A percentile compares a stretch with the other conserved stretches of the same genome.
These are phyloP conservation scores for Drosophila kurseongensis DNA, from an alignment of 1,140 invertebrate genomes.

Conservation along the genomic window DNA sequence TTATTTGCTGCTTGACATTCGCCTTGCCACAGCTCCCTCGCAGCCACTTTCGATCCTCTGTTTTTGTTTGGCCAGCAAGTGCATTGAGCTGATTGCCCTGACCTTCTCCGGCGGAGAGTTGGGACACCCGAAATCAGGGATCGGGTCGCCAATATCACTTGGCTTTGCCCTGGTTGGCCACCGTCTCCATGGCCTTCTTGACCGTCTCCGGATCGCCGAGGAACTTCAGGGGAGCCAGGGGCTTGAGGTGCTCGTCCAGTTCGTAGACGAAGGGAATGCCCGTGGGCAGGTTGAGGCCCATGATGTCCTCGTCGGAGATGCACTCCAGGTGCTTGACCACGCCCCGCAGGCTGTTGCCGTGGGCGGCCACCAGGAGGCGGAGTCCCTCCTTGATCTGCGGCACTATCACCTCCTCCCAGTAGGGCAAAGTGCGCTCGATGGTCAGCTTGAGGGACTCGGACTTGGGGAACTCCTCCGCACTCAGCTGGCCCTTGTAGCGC, in stretches of 20 bases:
- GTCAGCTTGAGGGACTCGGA: constrained; percentile 97
- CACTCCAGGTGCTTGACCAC: constrained; percentile 97
- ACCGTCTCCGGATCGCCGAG: constrained; percentile 96
- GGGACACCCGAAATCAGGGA: not conserved
- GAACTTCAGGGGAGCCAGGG: constrained; percentile 95
- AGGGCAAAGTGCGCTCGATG: constrained; percentile 94
- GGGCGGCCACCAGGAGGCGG: constrained; percentile 95
- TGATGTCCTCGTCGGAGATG: constrained; percentile 93
- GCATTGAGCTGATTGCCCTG: constrained; percentile 56
- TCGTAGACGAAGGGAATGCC: constrained; percentile 98
- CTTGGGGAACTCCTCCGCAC: constrained; percentile 93
- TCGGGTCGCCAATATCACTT: constrained; percentile 50
- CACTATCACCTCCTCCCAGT: constrained; percentile 97
- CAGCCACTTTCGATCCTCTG: constrained; percentile 8
- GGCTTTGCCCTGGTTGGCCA: constrained; percentile 95
- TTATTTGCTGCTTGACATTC: constrained; percentile 83
- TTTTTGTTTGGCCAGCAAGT: constrained; percentile 53
- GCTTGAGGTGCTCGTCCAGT: constrained; percentile 94
- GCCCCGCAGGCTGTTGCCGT: constrained; percentile 97
- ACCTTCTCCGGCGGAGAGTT: constrained; percentile 28
- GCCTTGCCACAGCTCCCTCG: constrained; percentile 26
- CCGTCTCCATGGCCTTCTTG: constrained; percentile 95
- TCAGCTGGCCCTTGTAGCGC: constrained; percentile 90
- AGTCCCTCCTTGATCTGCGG: constrained; percentile 94
- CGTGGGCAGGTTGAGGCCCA: constrained; percentile 96